These are phyloP conservation scores for Petrolisthes cinctipes DNA, from an alignment of 2,888 invertebrate species.

Conservation along the genomic window DNA sequence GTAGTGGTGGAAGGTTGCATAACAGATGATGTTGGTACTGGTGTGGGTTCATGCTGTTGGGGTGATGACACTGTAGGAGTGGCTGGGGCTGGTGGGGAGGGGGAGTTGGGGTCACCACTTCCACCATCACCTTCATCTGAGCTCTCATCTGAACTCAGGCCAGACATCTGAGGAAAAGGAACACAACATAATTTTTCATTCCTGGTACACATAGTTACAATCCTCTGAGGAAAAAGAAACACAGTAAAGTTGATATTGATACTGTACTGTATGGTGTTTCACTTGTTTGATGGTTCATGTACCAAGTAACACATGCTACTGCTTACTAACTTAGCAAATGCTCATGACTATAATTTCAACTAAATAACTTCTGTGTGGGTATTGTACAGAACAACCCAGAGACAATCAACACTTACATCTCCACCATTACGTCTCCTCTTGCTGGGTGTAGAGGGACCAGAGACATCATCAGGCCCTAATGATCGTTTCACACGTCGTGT, in stretches of 20 bases:
- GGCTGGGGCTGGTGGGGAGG: constrained; percentile 59
- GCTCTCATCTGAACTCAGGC: constrained; percentile 54
- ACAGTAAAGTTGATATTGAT: too few relatives aligned
- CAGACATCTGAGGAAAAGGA: constrained; percentile 43
- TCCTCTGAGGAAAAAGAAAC: too few relatives aligned
- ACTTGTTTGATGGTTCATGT: too few relatives aligned
- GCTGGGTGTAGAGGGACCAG: constrained; percentile 47
- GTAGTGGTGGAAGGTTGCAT: not conserved
- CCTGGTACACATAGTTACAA: too few relatives aligned
- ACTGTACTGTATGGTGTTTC: too few relatives aligned
- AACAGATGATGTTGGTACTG: constrained; percentile 67
- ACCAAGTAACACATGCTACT: too few relatives aligned
- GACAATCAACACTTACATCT: constrained; percentile 44
- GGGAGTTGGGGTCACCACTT: constrained; percentile 49
- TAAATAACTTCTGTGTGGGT: too few relatives aligned
- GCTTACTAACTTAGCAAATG: too few relatives aligned
- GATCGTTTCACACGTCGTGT: constrained; percentile 43
- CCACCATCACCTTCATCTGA: constrained; percentile 56
- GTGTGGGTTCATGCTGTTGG: constrained; percentile 24
- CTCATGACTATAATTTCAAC: too few relatives aligned
- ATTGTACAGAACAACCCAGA: too few relatives aligned
- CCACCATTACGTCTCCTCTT: constrained; percentile 56
- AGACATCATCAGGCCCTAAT: constrained; percentile 37
- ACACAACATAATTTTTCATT: not conserved
- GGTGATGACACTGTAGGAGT: constrained; percentile 37